Base-by-base conservation (phyloP, 2,113 vertebrate genomes). In the Tupaia tana region DNA sequence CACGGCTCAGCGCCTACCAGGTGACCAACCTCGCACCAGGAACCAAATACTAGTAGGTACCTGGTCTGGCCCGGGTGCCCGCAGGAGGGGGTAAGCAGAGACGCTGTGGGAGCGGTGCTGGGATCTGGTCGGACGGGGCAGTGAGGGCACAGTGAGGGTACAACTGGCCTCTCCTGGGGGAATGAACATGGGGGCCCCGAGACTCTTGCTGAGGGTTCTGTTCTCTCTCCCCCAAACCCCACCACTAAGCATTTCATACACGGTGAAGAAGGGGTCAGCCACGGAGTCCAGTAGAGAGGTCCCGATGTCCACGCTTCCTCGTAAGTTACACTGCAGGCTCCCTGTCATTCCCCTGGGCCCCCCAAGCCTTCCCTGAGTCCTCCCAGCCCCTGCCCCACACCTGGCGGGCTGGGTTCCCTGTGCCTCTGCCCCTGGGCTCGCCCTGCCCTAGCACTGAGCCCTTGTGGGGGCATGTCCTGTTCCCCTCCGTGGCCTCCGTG, bases 31-130 rank as follows among this genome's bases (percentile, higher is more conserved):
- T 98, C 9, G 19, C 10, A 0, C 97, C 96, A 5, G 95, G 93
- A 84, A 97, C 97, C 69, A 95, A 74, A 81, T 97, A 98, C 95
- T 97, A 91, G 97, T 98, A 97, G 71, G 97, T 98, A 89, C 74
- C 84, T 1, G 15, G n/a, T 0, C 69, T 20, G 54, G 59, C n/a
- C 70, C 74, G 70, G 63, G 9, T 9, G 15, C 19, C 3, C 20
- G 64, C 3, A 52, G 73, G 34, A 16, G 87, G n/a, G 54, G 15
- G 9, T 11, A 9, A 34, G 82, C 16, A 22, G 66, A 79, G 75
- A 74, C 56, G 64, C 4, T 54, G 43, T 43, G 43, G 31, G 66
- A 31, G 16, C 13, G 59, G 69, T 52, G 13, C n/a, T 31, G 27
- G 54, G n/a, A 43, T 29, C 16, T 29, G 58, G 61, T 67, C 52